A percentile compares a stretch with the other conserved stretches of the same genome.
phyloP scores from a whole-genome alignment of 2,113 vertebrate species.

The Cinclus mexicanus region DNA sequence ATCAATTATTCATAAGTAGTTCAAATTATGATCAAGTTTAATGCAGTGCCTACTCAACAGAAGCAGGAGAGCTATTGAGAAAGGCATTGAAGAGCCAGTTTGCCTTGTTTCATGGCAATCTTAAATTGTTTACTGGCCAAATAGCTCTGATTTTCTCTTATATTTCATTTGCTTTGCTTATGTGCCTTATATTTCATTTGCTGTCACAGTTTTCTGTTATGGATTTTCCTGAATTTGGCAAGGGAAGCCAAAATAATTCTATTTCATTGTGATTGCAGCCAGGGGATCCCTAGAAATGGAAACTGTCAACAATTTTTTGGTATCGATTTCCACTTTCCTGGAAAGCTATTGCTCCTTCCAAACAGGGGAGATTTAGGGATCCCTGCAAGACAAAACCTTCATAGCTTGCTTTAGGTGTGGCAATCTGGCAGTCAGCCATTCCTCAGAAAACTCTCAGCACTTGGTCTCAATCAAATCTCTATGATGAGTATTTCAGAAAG shows the following conservation, averaged over 20 bases:
- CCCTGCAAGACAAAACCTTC: neutral
- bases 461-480: neutral
- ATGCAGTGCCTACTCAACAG: conserved; percentile 6
- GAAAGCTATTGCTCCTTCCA: neutral
- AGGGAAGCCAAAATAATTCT: neutral
- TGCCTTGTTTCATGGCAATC: neutral
- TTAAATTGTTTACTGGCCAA: neutral
- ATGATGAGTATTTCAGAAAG: neutral
- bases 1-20: conserved; percentile 54
- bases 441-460: neutral
- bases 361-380: neutral
- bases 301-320: neutral
- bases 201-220: neutral
- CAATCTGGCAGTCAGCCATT: neutral
- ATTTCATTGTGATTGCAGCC: neutral
- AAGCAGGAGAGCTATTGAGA: neutral
- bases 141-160: neutral
- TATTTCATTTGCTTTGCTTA: neutral
- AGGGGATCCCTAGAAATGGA: neutral
- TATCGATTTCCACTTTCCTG: neutral
- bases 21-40: conserved; percentile 41
- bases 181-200: neutral
- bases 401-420: neutral
- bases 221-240: neutral
- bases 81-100: neutral